These are phyloP conservation scores for Prunella strophiata DNA, from an alignment of 2,797 vertebrate species.

Conservation along the genomic window DNA sequence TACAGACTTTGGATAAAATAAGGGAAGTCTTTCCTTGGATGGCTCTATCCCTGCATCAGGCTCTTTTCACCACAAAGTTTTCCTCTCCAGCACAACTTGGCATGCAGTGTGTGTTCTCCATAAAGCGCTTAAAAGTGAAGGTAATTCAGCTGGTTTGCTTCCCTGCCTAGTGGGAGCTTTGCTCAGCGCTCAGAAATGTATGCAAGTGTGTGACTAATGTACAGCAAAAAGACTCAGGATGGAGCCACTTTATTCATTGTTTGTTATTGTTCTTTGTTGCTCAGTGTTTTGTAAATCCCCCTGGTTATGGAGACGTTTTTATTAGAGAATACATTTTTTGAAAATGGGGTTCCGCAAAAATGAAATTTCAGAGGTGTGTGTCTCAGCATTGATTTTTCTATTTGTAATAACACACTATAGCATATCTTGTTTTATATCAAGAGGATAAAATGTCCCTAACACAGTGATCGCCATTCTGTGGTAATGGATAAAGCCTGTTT, in stretches of 20 bases:
- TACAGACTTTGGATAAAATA: background rate
- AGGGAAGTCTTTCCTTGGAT: background rate
- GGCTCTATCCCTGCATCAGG: background rate
- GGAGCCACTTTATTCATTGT: constrained; percentile 74
- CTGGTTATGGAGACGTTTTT: constrained; percentile 78
- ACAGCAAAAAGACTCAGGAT: constrained; percentile 59
- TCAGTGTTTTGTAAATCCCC: constrained; percentile 79
- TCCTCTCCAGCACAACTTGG: constrained; percentile 37
- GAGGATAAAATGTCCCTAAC: constrained; percentile 87
- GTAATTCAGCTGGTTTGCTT: constrained; percentile 60
- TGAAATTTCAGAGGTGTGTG: constrained; percentile 86
- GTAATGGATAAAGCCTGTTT: constrained; percentile 89
- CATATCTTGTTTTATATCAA: constrained; percentile 85
- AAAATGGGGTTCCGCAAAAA: constrained; percentile 80
- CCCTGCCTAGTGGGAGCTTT: constrained; percentile 21
- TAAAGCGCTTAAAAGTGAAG: constrained; percentile 44
- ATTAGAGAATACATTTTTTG: constrained; percentile 79
- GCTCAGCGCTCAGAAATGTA: constrained; percentile 45
- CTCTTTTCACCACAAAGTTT: constrained; percentile 27
- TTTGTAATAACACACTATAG: constrained; percentile 83
- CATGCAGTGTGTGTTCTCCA: constrained; percentile 34
- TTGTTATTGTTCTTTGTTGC: constrained; percentile 71
- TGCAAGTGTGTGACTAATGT: constrained; percentile 62
- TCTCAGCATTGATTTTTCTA: constrained; percentile 89
- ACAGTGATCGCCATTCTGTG: constrained; percentile 80